Evolutionary conservation across 53 echinoderm and acorn worm species (phyloP).

Genomic region (Stichopus horrens): DNA sequence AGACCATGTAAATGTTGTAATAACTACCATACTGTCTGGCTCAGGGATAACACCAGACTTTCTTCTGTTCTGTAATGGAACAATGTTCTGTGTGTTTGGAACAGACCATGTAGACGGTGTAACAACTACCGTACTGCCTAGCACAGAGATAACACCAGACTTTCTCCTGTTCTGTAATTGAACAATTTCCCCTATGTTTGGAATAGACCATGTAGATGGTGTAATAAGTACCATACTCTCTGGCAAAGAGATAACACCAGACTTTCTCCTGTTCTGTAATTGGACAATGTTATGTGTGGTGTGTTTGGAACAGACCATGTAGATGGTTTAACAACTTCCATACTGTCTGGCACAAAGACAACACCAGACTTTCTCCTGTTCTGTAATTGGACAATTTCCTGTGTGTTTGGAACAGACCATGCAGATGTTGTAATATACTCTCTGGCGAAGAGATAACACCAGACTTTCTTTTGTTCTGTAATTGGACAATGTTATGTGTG

Average conservation of each 20-base stretch:
- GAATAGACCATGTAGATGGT: not conserved
- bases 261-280: constrained; percentile 23
- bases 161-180: not conserved
- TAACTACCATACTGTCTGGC: not conserved
- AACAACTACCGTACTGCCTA: not conserved
- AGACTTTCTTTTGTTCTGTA: not conserved
- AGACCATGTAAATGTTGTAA: too few species aligned
- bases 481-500: not conserved
- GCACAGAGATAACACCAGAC: not conserved
- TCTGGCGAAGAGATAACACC: constrained; percentile 7
- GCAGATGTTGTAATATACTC: not conserved
- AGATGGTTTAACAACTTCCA: too few species aligned
- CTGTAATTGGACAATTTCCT: not conserved
- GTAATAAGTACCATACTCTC: not conserved
- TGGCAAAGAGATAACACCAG: constrained; percentile 15
- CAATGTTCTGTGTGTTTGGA: not conserved
- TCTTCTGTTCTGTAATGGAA: not conserved
- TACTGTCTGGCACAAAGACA: not conserved
- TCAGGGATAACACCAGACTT: constrained; percentile 7
- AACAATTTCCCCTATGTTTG: too few species aligned
- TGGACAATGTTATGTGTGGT: too few species aligned
- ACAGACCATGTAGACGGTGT: not conserved
- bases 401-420: not conserved
- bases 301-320: too few species aligned
- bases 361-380: not conserved